Evolutionary conservation across 92 coral and sea anemone genomes (phyloP).

Genomic region (Heliopora coerulea): DNA sequence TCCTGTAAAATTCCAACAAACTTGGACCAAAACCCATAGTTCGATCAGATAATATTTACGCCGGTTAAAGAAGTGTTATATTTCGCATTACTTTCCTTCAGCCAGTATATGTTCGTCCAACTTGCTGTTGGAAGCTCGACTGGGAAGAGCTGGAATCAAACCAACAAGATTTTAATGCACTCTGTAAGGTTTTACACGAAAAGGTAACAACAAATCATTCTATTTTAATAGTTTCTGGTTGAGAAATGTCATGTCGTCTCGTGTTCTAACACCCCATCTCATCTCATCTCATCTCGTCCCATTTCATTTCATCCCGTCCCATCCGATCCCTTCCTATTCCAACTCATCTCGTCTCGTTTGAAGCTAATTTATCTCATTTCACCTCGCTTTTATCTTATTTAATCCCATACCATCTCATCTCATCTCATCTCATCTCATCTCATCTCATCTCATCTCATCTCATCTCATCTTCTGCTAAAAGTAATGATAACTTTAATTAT

Average conservation of each 20-base stretch:
- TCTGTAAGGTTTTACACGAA: constrained; percentile 67
- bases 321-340: constrained; percentile 23
- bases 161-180: constrained; percentile 82
- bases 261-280: constrained; percentile 8
- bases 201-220: too few relatives aligned
- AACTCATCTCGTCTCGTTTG: constrained; percentile 35
- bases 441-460: constrained; percentile 11
- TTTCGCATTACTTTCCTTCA: constrained; percentile 15
- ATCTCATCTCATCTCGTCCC: constrained; percentile 22
- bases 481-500: neutral
- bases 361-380: constrained; percentile 15
- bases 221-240: too few relatives aligned
- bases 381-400: neutral
- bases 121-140: constrained; percentile 95
- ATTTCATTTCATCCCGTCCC: constrained; percentile 21
- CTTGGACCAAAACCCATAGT: too few relatives aligned
- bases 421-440: constrained; percentile 18
- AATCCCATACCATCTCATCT: constrained; percentile 22
- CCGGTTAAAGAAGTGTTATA: too few relatives aligned
- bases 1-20: too few relatives aligned
- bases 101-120: constrained; percentile 88
- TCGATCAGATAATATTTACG: too few relatives aligned
- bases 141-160: constrained; percentile 97
- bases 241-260: constrained; percentile 41
- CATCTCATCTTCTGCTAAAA: too few relatives aligned